Conservation (phyloP, 1,140 invertebrate genomes). For the Bombus confusus region DNA sequence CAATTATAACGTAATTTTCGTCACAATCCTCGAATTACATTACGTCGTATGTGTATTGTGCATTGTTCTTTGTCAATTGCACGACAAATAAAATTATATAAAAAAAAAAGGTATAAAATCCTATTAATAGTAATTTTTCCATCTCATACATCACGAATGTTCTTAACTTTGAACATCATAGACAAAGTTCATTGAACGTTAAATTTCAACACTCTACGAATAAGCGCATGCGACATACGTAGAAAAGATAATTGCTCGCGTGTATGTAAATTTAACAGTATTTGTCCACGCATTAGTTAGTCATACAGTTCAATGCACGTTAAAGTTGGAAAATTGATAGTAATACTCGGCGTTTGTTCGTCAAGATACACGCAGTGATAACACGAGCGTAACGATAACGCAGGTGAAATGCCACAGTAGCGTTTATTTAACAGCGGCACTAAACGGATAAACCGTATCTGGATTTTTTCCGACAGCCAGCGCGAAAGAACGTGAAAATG, state of each 20-base stretch:
- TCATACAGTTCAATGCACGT: not conserved
- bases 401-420: not conserved
- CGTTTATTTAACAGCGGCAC: not conserved
- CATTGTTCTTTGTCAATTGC: too few species aligned
- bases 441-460: conserved; percentile 2
- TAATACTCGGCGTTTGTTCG: not conserved
- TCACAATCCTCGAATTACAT: too few species aligned
- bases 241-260: not conserved
- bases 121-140: too few species aligned
- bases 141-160: too few species aligned
- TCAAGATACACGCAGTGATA: not conserved
- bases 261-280: not conserved
- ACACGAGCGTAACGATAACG: not conserved
- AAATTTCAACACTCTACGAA: not conserved
- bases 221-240: not conserved
- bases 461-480: not conserved
- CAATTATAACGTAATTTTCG: too few species aligned
- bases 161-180: not conserved
- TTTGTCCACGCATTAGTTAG: not conserved
- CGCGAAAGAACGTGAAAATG: too few species aligned
- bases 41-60: too few species aligned
- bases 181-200: not conserved
- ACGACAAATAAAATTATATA: too few species aligned
- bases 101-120: too few species aligned
- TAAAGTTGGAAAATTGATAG: conserved; percentile 5